Percentiles rank a stretch among this genome's conserved stretches.
Evolutionary conservation across 2,888 invertebrate species (phyloP).

Genomic region (Drosophila differens): DNA sequence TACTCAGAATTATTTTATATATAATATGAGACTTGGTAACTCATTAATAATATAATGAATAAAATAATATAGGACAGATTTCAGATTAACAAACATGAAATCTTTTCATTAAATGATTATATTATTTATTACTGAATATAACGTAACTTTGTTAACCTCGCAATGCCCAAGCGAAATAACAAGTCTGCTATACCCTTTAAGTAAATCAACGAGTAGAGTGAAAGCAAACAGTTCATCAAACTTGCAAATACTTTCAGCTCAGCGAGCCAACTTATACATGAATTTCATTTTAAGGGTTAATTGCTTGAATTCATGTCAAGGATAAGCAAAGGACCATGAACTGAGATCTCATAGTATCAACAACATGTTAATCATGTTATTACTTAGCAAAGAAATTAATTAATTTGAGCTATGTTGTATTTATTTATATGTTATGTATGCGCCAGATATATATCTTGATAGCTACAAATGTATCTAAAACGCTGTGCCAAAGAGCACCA

Average conservation of each 20-base stretch:
- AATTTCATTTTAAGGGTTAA: slow-evolving; percentile 67
- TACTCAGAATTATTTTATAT: neutral
- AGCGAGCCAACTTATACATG: slow-evolving; percentile 55
- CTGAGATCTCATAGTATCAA: slow-evolving; percentile 13
- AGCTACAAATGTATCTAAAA: slow-evolving; percentile 62
- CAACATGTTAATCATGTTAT: slow-evolving; percentile 72
- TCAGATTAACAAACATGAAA: neutral
- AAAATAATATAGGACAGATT: neutral
- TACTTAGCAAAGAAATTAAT: slow-evolving; percentile 73
- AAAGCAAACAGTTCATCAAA: slow-evolving; percentile 62
- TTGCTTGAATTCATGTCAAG: slow-evolving; percentile 57
- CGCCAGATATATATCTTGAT: slow-evolving; percentile 21
- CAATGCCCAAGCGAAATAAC: slow-evolving; percentile 10
- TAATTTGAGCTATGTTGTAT: slow-evolving; percentile 72
- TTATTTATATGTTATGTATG: slow-evolving; percentile 50
- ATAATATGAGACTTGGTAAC: neutral
- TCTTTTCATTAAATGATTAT: neutral
- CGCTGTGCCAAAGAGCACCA: slow-evolving; percentile 29
- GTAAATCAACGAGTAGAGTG: slow-evolving; percentile 16
- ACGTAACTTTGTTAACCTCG: neutral
- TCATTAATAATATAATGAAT: neutral
- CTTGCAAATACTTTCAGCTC: slow-evolving; percentile 61
- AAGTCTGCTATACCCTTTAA: slow-evolving; percentile 24
- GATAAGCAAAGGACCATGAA: slow-evolving; percentile 24
- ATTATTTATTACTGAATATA: neutral